Evolutionary conservation across 2,888 invertebrate species (phyloP).

Genomic region (Tipula vernalis): DNA sequence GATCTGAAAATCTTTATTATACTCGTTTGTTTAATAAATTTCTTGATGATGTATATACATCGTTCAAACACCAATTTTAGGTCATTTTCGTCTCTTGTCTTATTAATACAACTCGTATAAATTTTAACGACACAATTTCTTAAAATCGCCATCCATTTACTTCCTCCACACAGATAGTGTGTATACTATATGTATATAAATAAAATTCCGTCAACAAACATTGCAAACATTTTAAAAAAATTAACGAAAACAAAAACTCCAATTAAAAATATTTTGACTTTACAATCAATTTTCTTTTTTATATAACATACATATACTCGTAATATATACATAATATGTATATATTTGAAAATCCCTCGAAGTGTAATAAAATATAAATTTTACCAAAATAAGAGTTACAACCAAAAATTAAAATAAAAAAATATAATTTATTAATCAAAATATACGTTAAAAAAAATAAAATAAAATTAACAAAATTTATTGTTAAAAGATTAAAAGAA

Average conservation of each 20-base stretch:
- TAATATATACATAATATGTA: not conserved
- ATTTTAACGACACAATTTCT: not conserved
- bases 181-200: not conserved
- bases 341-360: constrained; percentile 7
- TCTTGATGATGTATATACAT: not conserved
- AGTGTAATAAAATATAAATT: constrained; percentile 10
- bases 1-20: not conserved
- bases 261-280: constrained; percentile 10
- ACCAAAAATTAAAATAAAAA: not conserved
- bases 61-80: not conserved
- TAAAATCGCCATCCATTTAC: not conserved
- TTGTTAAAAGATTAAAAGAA: constrained; percentile 9
- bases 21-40: not conserved
- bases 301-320: not conserved
- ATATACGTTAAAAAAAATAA: not conserved
- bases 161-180: not conserved
- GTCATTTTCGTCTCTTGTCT: not conserved
- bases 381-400: not conserved
- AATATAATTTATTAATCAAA: constrained; percentile 8
- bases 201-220: not conserved
- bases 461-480: not conserved
- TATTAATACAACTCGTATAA: not conserved
- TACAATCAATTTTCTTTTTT: constrained; percentile 5
- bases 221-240: not conserved
- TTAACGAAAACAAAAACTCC: not conserved